Percentiles rank a stretch among this genome's conserved stretches.
Conservation (phyloP, 2,113 vertebrate species). For the Pangasianodon gigas region DNA sequence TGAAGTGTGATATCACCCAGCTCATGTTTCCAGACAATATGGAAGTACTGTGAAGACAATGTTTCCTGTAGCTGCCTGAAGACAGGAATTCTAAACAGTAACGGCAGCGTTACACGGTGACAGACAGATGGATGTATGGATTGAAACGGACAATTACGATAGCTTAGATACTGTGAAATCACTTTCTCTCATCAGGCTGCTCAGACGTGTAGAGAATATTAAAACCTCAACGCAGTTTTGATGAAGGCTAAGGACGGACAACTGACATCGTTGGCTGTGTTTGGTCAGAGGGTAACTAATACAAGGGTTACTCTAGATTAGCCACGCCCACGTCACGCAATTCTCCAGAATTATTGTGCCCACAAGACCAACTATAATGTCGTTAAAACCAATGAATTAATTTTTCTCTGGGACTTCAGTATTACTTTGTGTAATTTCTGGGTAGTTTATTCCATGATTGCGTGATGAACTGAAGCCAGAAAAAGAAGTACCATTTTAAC, state of each 20-base stretch:
- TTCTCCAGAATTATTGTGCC: no score
- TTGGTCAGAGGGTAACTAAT: neutral
- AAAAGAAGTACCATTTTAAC: no score
- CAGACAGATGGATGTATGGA: neutral
- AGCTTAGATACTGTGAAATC: neutral
- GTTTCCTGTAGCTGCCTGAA: neutral
- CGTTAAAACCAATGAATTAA: neutral
- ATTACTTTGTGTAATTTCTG: no score
- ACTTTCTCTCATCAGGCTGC: neutral
- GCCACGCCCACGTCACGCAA: neutral
- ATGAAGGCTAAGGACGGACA: neutral
- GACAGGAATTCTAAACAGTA: neutral
- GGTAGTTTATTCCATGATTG: no score
- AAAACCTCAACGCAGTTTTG: neutral
- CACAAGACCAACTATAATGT: neutral
- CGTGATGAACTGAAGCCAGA: no score
- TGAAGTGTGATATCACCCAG: neutral
- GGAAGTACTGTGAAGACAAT: neutral
- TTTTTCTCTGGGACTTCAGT: neutral
- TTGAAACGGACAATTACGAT: neutral
- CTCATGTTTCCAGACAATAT: conserved; percentile 6
- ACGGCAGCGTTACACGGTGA: neutral
- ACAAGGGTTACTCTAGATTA: neutral
- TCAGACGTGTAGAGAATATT: neutral
- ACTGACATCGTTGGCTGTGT: neutral